Evolutionary conservation across 1,140 invertebrate species (phyloP), one percentile per base, ranked within the genome.

Genomic region (Pachypeltis micranthus): DNA sequence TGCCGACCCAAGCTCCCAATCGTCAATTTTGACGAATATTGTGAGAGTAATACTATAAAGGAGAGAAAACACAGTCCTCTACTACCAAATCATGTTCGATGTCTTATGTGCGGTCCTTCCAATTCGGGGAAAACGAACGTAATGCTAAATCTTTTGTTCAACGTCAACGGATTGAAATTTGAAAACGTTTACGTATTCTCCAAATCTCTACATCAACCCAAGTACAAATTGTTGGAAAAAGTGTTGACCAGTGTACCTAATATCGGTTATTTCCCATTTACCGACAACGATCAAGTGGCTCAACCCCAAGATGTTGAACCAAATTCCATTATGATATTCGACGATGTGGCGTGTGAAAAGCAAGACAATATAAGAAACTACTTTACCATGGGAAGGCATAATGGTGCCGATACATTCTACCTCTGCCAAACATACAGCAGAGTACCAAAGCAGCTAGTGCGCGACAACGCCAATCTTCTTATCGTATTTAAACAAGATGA

Each of bases 351-450:
- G 2, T 73, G 70, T 66, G 71, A 75, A 34, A 72, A 71, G 21
- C 73, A 76, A 66, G 62, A 71, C 58, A 68, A 68, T 54, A 70
- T 75, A 21, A 61, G 66, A 63, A 67, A 69, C 31, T 73, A 72
- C 67, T 74, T 74, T 69, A 67, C 67, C 63, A 75, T 73, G 70
- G 71, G 72, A 1, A 55, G 72, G 54, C 73, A 76, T 70, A 70
- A 70, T 24, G 44, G 68, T n/a, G n/a, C n/a, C n/a, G n/a, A n/a
- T n/a, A n/a, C n/a, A n/a, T n/a, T n/a, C n/a, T n/a, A n/a, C n/a
- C 64, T 76, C 19, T 68, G 56, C 65, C 72, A 75, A 69, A 71
- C 71, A 16, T 75, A 74, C 64, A 63, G 70, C 7, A 64, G 65
- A 44, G 71, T 74, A 44, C 72, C 71, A 12, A 76, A 76, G 70